A percentile compares a stretch with the other conserved stretches of the same genome.
Evolutionary conservation across 2,888 invertebrate genomes (phyloP).

Genomic region (Trachelus tabidus): DNA sequence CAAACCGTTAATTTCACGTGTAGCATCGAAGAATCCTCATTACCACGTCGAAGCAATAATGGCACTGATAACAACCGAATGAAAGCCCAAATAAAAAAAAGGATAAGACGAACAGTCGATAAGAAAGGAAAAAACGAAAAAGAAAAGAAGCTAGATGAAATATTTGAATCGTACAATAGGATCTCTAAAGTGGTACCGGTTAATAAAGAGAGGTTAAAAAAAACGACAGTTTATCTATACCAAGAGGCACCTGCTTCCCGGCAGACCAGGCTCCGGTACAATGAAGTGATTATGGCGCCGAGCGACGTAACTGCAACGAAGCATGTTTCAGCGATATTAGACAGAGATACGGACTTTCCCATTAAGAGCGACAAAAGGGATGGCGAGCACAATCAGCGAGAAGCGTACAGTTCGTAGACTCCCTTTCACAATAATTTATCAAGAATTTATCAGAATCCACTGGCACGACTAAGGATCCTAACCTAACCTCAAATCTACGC

Average conservation of each 20-base stretch:
- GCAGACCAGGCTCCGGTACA: background rate
- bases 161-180: background rate
- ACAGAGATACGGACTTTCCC: slow-evolving; percentile 14
- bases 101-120: background rate
- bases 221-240: background rate
- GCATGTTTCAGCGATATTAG: slow-evolving; percentile 18
- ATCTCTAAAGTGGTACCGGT: background rate
- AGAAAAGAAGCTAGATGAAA: background rate
- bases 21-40: background rate
- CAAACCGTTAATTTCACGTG: too few species aligned
- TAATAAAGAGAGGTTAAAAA: slow-evolving; percentile 2
- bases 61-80: background rate
- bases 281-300: slow-evolving; percentile 5
- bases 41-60: background rate
- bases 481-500: background rate
- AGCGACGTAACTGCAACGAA: slow-evolving; percentile 11
- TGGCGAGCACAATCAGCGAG: background rate
- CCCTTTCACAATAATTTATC: background rate
- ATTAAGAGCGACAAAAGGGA: slow-evolving; percentile 18
- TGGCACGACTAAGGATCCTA: background rate
- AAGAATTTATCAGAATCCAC: background rate
- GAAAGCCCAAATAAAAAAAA: background rate
- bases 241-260: slow-evolving; percentile 3
- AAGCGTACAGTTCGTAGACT: background rate
- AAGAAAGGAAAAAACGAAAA: background rate